Evolutionary conservation across 2,797 vertebrate species (phyloP).

Genomic region (Gobionotothen gibberifrons): DNA sequence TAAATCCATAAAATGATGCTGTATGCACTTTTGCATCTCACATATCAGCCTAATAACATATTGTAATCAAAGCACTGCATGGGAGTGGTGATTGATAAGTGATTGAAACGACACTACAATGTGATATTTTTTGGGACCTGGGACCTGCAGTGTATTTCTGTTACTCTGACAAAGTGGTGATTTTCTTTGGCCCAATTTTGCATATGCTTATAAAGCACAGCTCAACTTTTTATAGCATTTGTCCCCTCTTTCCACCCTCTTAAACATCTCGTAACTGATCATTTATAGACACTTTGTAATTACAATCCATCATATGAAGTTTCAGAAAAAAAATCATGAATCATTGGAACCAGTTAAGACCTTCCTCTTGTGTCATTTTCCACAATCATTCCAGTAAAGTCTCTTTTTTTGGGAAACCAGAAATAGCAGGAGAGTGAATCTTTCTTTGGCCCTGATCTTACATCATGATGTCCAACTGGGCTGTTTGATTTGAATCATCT

Average conservation of each 20-base stretch:
- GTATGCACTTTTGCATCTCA: conserved; percentile 29
- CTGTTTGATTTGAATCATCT: conserved; percentile 63
- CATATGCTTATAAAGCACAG: conserved; percentile 7
- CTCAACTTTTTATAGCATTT: conserved; percentile 35
- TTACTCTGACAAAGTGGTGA: background rate
- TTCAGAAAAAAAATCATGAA: conserved; percentile 52
- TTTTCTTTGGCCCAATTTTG: conserved; percentile 13
- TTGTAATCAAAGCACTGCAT: conserved; percentile 1
- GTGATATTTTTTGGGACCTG: background rate
- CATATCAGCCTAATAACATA: background rate
- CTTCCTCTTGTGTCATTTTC: conserved; percentile 62
- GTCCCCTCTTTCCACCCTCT: conserved; percentile 33
- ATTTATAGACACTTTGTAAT: conserved; percentile 54
- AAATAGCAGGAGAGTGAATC: conserved; percentile 70
- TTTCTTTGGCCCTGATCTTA: conserved; percentile 54
- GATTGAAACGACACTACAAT: background rate
- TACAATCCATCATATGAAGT: conserved; percentile 48
- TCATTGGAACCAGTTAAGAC: conserved; percentile 64
- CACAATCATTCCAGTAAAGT: conserved; percentile 69
- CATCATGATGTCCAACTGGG: conserved; percentile 53
- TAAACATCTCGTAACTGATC: conserved; percentile 33
- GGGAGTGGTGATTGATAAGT: background rate
- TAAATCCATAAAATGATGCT: conserved; percentile 22
- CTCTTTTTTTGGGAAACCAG: conserved; percentile 53
- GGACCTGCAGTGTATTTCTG: background rate